Conservation (phyloP, 2,797 vertebrate genomes). For the Heteromormyrus szaboi region DNA sequence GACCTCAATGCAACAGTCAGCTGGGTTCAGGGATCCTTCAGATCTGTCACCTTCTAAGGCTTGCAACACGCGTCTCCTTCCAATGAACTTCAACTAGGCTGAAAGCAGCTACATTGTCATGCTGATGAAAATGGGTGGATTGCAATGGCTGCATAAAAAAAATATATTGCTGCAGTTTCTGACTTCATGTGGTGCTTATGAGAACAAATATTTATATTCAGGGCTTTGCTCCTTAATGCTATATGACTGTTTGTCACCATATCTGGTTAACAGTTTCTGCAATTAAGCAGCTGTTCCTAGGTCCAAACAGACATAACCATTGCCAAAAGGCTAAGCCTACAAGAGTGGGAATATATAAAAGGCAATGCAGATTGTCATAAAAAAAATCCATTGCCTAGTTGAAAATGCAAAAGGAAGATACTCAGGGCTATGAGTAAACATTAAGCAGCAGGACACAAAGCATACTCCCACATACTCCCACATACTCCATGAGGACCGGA, state of each 20-base stretch:
- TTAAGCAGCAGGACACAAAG: neutral
- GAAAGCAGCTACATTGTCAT: neutral
- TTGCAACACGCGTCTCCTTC: neutral
- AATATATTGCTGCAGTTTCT: conserved; percentile 9
- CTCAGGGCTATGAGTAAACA: neutral
- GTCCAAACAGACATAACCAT: neutral
- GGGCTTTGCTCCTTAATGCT: conserved; percentile 30
- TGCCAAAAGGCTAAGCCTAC: neutral
- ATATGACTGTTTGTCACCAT: conserved; percentile 19
- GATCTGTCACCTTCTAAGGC: neutral
- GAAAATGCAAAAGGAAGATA: neutral
- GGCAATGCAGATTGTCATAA: neutral
- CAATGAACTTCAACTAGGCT: neutral
- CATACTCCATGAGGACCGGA: neutral
- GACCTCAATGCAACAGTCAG: neutral
- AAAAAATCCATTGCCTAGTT: neutral
- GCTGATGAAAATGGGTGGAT: neutral
- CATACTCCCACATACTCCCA: neutral
- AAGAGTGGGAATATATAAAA: neutral
- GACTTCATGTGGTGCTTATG: neutral
- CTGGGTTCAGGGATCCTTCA: neutral
- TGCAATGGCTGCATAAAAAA: conserved; percentile 14
- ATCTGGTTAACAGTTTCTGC: conserved; percentile 27
- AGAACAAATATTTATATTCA: conserved; percentile 39
- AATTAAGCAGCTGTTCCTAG: conserved; percentile 36